phyloP scores from a whole-genome alignment of 1,140 invertebrate genomes.

The Lepidurus apus region DNA sequence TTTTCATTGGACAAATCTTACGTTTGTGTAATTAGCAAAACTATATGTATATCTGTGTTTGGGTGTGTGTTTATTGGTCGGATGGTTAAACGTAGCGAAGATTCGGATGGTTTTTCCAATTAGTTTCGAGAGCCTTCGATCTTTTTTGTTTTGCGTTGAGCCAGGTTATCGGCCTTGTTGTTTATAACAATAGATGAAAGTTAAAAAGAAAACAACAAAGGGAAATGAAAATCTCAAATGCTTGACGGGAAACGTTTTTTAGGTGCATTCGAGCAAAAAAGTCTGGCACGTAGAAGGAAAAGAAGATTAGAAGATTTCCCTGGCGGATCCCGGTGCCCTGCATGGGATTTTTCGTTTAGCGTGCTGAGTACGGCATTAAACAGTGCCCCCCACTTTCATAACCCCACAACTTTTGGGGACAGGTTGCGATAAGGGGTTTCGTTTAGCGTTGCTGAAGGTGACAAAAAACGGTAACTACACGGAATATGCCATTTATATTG shows the following conservation, averaged over 20 bases:
- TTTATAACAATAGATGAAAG: conserved; percentile 8
- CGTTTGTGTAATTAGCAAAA: neutral
- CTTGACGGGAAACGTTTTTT: no score
- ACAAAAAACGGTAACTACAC: no score
- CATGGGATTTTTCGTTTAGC: neutral
- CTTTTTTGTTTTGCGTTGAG: neutral
- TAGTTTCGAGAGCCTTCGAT: neutral
- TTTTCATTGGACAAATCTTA: neutral
- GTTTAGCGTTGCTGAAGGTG: neutral
- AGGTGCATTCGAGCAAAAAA: no score
- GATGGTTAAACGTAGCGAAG: neutral
- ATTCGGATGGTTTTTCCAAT: neutral
- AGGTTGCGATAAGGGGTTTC: neutral
- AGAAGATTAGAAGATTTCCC: conserved; percentile 1
- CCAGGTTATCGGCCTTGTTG: neutral
- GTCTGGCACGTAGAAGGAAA: neutral
- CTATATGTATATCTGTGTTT: neutral
- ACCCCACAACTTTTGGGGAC: neutral
- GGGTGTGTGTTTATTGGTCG: neutral
- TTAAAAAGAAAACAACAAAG: neutral
- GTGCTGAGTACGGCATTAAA: neutral
- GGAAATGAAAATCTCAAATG: neutral
- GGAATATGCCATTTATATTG: no score
- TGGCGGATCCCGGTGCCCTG: neutral
- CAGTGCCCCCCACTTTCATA: neutral